Evolutionary conservation across 2,113 vertebrate genomes (phyloP), one percentile per base, ranked within the genome.

Genomic region (Varanus komodoensis): DNA sequence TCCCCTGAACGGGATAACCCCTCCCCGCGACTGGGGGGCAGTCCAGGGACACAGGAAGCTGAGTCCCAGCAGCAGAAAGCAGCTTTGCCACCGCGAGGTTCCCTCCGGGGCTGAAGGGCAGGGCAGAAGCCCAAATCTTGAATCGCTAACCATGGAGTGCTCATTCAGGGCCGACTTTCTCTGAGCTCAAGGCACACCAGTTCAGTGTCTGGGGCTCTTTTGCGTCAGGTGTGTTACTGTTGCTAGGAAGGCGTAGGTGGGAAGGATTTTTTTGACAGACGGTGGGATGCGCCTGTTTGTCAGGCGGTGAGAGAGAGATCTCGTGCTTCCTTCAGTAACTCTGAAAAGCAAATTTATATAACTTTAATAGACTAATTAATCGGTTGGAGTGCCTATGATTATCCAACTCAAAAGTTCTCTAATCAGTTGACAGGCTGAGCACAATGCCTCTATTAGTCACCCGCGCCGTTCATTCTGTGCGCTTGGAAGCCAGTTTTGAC

Each of bases 281-380:
- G 2, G 3, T 3, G 9, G 44, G 14, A 1, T 44, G 17, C 6
- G 54, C 29, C 67, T 15, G 48, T 71, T 29, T 44, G 23, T 44
- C 8, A 9, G 34, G 17, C 19, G 11, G 8, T 15, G 2, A 23
- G 44, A 6, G 11, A 38, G 44, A 6, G 11, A 38, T 64, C 3
- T 29, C 17, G 6, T 15, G 2, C 61, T n/a, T 79, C 57, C 57
- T 78, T n/a, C 52, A n/a, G 17, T 32, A 21, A 21, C 69, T 44
- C 69, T 75, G 32, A n/a, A 83, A 61, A 80, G 50, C 52, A 89
- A 48, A 61, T 83, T 27, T 83, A 57, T 83, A 83, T 89, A 61
- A 89, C 57, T 48, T 80, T 48, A 50, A 69, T 44, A 44, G 69
- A 52, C 64, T 34, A 81, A 71, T 81, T 71, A 73, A 57, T 82